These are phyloP conservation scores for Cardiocondyla obscurior DNA, from an alignment of 1,140 invertebrate genomes.

Conservation along the genomic window DNA sequence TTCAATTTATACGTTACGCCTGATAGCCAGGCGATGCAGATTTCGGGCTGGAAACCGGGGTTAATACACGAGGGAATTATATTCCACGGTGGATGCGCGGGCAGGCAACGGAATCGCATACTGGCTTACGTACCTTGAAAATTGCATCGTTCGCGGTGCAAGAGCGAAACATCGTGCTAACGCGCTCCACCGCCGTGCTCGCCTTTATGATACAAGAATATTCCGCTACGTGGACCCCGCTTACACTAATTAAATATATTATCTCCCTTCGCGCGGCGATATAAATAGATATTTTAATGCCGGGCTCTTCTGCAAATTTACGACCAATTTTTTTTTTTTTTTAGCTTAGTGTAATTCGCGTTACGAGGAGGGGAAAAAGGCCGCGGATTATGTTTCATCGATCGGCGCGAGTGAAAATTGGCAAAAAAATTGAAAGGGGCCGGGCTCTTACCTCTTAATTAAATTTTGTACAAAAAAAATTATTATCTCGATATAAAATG, in stretches of 20 bases:
- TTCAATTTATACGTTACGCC: constrained; percentile 29
- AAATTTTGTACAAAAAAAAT: no score
- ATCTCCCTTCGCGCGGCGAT: background rate
- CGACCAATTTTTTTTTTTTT: background rate
- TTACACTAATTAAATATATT: constrained; percentile 53
- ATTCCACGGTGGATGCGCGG: constrained; percentile 18
- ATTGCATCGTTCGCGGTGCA: constrained; percentile 49
- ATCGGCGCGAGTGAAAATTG: background rate
- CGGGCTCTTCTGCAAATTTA: background rate
- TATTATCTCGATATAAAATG: no score
- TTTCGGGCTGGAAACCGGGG: constrained; percentile 8
- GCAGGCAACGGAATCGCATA: constrained; percentile 20
- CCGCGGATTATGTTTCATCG: background rate
- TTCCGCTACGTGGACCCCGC: constrained; percentile 8
- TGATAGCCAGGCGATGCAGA: constrained; percentile 42
- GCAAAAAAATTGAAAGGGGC: background rate
- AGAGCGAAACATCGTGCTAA: constrained; percentile 43
- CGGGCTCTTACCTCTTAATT: no score
- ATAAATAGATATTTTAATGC: constrained; percentile 34
- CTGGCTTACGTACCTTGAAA: constrained; percentile 49
- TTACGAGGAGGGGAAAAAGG: no score
- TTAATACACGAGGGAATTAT: constrained; percentile 48
- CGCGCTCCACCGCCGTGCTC: background rate
- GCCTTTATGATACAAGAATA: constrained; percentile 46
- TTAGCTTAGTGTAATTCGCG: background rate